Percentiles rank a stretch among this genome's conserved stretches.
phyloP scores from a whole-genome alignment of 2,888 invertebrate genomes.

The Drosophila mimetica region DNA sequence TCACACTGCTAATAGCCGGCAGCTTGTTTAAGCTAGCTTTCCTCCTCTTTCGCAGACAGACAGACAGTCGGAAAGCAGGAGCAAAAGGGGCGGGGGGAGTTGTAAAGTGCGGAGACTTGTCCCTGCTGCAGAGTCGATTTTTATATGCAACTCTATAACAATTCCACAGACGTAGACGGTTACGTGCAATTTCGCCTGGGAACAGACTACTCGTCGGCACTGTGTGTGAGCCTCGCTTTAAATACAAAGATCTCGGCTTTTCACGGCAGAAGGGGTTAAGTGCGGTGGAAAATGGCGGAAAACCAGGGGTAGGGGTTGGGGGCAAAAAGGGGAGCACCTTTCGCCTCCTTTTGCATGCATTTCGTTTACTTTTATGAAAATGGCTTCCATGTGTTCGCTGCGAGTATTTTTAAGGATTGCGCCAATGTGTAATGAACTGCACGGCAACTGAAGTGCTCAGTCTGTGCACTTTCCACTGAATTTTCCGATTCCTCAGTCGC shows the following conservation, averaged over 20 bases:
- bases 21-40: slow-evolving; percentile 63
- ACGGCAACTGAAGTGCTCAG: slow-evolving; percentile 20
- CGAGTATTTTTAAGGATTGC: slow-evolving; percentile 61
- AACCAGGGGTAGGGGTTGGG: not conserved
- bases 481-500: slow-evolving; percentile 1
- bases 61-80: slow-evolving; percentile 49
- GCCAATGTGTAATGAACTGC: slow-evolving; percentile 70
- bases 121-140: slow-evolving; percentile 60
- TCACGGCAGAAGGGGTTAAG: slow-evolving; percentile 11
- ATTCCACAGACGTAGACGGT: slow-evolving; percentile 46
- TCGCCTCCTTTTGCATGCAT: slow-evolving; percentile 50
- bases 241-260: slow-evolving; percentile 64
- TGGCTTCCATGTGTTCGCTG: slow-evolving; percentile 43
- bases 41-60: slow-evolving; percentile 41
- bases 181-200: slow-evolving; percentile 70
- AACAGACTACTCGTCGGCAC: slow-evolving; percentile 48
- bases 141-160: slow-evolving; percentile 65
- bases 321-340: slow-evolving; percentile 4
- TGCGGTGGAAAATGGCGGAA: not conserved
- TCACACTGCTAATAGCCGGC: slow-evolving; percentile 70
- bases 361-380: slow-evolving; percentile 75
- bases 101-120: slow-evolving; percentile 35
- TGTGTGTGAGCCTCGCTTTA: slow-evolving; percentile 56
- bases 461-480: slow-evolving; percentile 4
- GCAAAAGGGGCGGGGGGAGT: slow-evolving; percentile 10